Evolutionary conservation across 2,888 invertebrate species (phyloP).

Genomic region (Automeris io): DNA sequence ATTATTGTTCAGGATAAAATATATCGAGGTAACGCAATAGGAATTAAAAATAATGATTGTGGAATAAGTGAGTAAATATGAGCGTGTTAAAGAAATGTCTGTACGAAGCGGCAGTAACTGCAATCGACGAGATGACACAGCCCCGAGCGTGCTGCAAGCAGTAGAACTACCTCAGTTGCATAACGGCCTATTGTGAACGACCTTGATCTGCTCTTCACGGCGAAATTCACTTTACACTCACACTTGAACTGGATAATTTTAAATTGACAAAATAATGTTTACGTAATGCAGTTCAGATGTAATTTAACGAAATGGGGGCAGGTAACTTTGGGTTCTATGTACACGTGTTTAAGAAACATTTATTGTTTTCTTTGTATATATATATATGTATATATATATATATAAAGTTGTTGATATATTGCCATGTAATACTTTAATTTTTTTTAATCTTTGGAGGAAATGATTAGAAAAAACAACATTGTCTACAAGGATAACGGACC

Average conservation of each 20-base stretch:
- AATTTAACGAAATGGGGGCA: background rate
- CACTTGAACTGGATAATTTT: slow-evolving; percentile 40
- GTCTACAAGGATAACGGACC: slow-evolving; percentile 15
- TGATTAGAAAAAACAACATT: background rate
- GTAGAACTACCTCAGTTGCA: slow-evolving; percentile 39
- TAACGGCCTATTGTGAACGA: slow-evolving; percentile 50
- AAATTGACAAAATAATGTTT: background rate
- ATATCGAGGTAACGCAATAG: slow-evolving; percentile 7
- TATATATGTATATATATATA: background rate
- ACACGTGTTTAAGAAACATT: too few species aligned
- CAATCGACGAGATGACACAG: slow-evolving; percentile 31
- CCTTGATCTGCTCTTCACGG: slow-evolving; percentile 68
- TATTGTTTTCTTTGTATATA: background rate
- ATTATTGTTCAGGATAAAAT: slow-evolving; percentile 8
- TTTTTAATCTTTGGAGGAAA: background rate
- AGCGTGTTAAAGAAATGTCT: slow-evolving; percentile 14
- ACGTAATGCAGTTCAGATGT: background rate
- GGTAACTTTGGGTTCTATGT: background rate
- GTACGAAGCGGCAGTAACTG: slow-evolving; percentile 18
- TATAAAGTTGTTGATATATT: background rate
- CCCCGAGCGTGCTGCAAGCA: slow-evolving; percentile 26
- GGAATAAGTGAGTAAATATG: slow-evolving; percentile 14
- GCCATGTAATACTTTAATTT: background rate
- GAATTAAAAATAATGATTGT: slow-evolving; percentile 5
- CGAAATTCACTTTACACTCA: slow-evolving; percentile 53